Conservation (phyloP, 2,797 vertebrate species). For the Corythornis leucogaster region DNA sequence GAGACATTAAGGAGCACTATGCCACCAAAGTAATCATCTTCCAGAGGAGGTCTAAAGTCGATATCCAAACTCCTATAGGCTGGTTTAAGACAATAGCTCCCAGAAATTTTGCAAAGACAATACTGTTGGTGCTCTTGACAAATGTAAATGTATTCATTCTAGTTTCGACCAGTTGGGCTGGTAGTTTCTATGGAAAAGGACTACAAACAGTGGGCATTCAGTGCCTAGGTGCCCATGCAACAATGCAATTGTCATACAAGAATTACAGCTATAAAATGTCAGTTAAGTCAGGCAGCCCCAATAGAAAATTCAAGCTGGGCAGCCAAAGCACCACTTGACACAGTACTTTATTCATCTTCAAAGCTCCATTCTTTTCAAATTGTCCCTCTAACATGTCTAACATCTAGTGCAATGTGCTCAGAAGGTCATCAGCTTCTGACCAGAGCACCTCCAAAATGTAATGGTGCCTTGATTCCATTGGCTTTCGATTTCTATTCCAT, state of each 20-base stretch:
- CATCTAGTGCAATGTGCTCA: not conserved
- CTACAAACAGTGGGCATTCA: not conserved
- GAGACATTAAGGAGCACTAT: not conserved
- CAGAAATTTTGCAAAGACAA: not conserved
- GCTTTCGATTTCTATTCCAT: not conserved
- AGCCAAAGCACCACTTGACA: not conserved
- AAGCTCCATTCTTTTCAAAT: constrained; percentile 34
- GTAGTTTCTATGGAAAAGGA: not conserved
- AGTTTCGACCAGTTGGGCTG: not conserved
- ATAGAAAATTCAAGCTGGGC: not conserved
- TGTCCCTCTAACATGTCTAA: not conserved
- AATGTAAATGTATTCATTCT: not conserved
- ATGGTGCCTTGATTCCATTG: not conserved
- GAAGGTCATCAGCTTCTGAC: not conserved
- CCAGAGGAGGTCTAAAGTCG: not conserved
- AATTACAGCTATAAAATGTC: constrained; percentile 2
- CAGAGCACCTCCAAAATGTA: not conserved
- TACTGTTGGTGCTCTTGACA: not conserved
- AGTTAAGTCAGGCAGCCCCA: not conserved
- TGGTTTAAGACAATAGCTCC: not conserved
- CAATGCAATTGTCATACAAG: not conserved
- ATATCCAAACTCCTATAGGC: not conserved
- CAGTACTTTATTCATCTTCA: not conserved
- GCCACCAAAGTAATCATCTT: not conserved
- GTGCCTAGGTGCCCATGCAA: not conserved